Base-by-base conservation (phyloP, 2,113 vertebrate species). In the Leucoraja erinaceus region DNA sequence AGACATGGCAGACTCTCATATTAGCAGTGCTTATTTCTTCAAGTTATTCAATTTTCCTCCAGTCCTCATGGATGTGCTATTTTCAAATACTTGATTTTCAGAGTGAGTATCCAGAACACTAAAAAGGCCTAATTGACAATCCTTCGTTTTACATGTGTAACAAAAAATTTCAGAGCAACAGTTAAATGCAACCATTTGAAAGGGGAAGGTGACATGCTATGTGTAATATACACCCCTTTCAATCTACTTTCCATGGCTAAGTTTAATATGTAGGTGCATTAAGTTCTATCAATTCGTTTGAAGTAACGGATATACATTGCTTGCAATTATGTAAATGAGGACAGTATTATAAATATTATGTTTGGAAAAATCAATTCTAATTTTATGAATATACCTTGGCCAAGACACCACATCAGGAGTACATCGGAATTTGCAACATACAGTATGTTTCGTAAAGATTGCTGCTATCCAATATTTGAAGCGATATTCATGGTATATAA, bases 21-120 rank as follows among this genome's bases (percentile, higher is more conserved):
- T 72, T 91, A 91, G 66, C 68, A 72, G n/a, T 74, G 90, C 68
- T 91, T 91, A 33, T 72, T 91, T 91, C 68, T 70, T 47, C 54
- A 91, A 72, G 66, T 70, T 91, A 47, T 74, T 91, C 20, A 91
- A 72, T 91, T 54, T 91, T 47, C 68, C 47, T 25, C 70, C 66
- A 91, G 12, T 91, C 33, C 68, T 68, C n/a, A 33, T 68, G 68
- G 33, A 63, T 68, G 59, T 90, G 31, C 12, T 11, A 7, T 33
- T 90, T 66, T 61, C 25, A 31, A 66, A 90, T 8, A 66, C 54
- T 31, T 33, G n/a, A 54, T 18, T 81, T 91, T 61, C 7, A 38
- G 18, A 54, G 20, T 74, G 31, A 72, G 83, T 59, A 22, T 86
- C 54, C 28, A 18, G n/a, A 38, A 68, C 86, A 31, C 66, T 72